Evolutionary conservation across 2,113 vertebrate genomes (phyloP), one percentile per base, ranked within the genome.

Genomic region (Marmota monax): DNA sequence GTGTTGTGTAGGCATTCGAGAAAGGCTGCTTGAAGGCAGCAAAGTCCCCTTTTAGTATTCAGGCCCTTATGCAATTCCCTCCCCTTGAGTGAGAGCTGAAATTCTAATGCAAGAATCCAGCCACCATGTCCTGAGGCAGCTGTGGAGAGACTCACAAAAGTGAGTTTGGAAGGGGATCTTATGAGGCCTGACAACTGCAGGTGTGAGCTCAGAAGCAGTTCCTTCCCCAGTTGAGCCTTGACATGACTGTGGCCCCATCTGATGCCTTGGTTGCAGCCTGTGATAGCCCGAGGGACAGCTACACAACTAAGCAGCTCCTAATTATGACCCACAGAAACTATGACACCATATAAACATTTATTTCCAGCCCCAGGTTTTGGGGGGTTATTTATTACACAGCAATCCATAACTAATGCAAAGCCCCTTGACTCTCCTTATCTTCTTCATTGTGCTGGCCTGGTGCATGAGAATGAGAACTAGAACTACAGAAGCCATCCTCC

Each of bases 21-120:
- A 42, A 86, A 94, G 25, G 18, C 61, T 58, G 37, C 67, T 78
- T 73, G 63, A 77, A 86, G 78, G 86, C 89, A 95, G n/a, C 70
- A 37, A 56, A 51, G 17, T 69, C 79, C 56, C 63, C 80, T 84
- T 48, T 63, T 63, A 7, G 17, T 32, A 39, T 48, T 48, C 10
- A 16, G 74, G 80, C 34, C 85, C 23, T 79, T 18, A 2, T 37
- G 14, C 27, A 42, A 20, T 48, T 18, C 74, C 53, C 11, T 83
- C 69, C 17, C 20, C 58, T 77, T 92, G 27, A 58, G 14, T 76
- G 37, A 42, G 32, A 13, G 63, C 42, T 25, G 25, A 6, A 89
- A 61, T 88, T 51, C 53, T 67, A 87, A 27, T 17, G 56, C 32
- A 56, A 69, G 45, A 78, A 86, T 48, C 51, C 51, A 53, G 13